Base-by-base conservation (phyloP, 2,888 invertebrate genomes). In the Ferrisia virgata region DNA sequence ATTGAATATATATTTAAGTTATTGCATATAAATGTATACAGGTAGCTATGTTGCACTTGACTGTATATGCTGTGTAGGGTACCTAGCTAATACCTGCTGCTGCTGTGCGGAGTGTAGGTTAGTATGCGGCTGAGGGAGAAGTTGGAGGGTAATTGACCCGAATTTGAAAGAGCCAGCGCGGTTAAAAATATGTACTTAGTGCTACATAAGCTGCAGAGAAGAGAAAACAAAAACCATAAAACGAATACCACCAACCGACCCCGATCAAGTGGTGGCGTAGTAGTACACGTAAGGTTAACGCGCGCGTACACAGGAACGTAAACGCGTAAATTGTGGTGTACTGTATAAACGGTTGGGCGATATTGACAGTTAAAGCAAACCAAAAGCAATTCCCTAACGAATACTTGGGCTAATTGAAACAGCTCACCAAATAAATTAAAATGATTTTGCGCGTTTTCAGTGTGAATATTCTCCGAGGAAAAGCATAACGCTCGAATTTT, bases 361-460 rank as follows among this genome's bases (percentile, higher is more conserved):
- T 64, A 82, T 82, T 82, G 82, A 82, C 82, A 82, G 82, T 82
- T 82, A 39, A 58, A n/a, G 82, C 82, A 58, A 82, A 82, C 82
- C 58, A 36, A 25, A 64, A 64, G 58, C 58, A 58, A 82, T 82
- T 82, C 82, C 82, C 82, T 64, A 82, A 82, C 31, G 82, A 64
- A 58, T 82, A 82, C 82, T 82, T 82, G 58, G 64, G 58, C 82
- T 82, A 82, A 82, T 82, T 82, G 82, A 82, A 82, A 82, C 58
- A 58, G 82, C 64, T 58, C 82, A 36, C 82, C 64, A 58, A 69
- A 82, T 82, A 69, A 82, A 82, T 82, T 82, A 82, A 82, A 82
- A 82, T 82, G 64, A 82, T 82, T 82, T 82, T 81, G 39, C 33
- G 69, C 69, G 79, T 43, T 79, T 64, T n/a, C 58, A 79, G 79